Evolutionary conservation across 1,140 invertebrate species (phyloP).

Genomic region (Leptinotarsa undecemlineata): DNA sequence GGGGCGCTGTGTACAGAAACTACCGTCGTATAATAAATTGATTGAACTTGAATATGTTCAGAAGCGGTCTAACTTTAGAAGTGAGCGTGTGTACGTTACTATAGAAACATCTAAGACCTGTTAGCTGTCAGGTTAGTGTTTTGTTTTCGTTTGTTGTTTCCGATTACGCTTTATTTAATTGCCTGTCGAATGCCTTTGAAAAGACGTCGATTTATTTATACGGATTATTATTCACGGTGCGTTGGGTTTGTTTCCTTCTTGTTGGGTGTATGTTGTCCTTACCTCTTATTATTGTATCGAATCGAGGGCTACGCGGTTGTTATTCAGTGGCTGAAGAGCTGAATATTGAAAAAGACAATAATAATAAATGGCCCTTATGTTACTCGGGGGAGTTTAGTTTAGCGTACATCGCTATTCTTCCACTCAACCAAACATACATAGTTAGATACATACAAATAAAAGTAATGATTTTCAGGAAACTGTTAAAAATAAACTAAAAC

Average conservation of each 20-base stretch:
- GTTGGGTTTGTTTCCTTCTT: not conserved
- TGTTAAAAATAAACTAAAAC: no score
- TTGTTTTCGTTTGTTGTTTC: not conserved
- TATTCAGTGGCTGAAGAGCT: no score
- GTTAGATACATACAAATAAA: no score
- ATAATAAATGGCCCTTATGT: no score
- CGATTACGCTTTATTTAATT: not conserved
- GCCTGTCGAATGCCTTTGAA: not conserved
- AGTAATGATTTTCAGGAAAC: no score
- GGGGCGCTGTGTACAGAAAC: slow-evolving; percentile 13
- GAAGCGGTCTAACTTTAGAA: slow-evolving; percentile 3
- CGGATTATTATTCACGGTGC: not conserved
- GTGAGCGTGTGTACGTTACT: not conserved
- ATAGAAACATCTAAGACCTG: not conserved
- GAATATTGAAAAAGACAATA: no score
- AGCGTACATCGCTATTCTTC: no score
- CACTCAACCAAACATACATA: no score
- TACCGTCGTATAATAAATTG: slow-evolving; percentile 7
- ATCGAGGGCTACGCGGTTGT: no score
- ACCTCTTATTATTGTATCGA: no score
- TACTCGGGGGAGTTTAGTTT: no score
- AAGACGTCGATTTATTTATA: not conserved
- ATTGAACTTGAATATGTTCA: slow-evolving; percentile 9
- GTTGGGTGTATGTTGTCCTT: no score
- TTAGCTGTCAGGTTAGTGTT: not conserved